Evolutionary conservation across 2,797 vertebrate genomes (phyloP).

Genomic region (Artibeus lituratus): DNA sequence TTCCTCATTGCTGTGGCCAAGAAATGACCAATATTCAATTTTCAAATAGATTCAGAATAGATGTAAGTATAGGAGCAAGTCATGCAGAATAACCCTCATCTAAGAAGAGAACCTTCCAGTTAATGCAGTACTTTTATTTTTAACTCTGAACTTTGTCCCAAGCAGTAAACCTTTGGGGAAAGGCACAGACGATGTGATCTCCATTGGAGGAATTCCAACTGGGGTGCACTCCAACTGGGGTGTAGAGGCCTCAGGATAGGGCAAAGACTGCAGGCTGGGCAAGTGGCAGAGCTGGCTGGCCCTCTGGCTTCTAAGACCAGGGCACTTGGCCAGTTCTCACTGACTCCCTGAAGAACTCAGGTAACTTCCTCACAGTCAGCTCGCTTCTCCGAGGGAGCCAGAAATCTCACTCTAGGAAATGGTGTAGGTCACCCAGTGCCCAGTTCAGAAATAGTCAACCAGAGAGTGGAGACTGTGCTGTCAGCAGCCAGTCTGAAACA

Average conservation of each 20-base stretch:
- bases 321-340: background rate
- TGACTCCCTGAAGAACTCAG: background rate
- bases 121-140: background rate
- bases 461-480: background rate
- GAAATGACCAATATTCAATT: background rate
- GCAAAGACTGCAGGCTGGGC: background rate
- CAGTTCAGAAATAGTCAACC: background rate
- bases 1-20: background rate
- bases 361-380: background rate
- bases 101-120: background rate
- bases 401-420: background rate
- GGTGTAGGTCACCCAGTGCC: background rate
- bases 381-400: background rate
- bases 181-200: background rate
- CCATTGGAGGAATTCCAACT: too few species aligned
- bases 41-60: background rate
- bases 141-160: background rate
- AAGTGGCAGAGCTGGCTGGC: background rate
- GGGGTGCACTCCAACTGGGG: too few species aligned
- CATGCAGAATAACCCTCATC: background rate
- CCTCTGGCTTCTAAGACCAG: background rate
- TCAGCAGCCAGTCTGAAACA: too few species aligned
- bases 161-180: background rate
- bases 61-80: background rate
- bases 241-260: background rate